Evolutionary conservation across 2,113 vertebrate species (phyloP), one percentile per base, ranked within the genome.

Genomic region (Spermophilus dauricus): DNA sequence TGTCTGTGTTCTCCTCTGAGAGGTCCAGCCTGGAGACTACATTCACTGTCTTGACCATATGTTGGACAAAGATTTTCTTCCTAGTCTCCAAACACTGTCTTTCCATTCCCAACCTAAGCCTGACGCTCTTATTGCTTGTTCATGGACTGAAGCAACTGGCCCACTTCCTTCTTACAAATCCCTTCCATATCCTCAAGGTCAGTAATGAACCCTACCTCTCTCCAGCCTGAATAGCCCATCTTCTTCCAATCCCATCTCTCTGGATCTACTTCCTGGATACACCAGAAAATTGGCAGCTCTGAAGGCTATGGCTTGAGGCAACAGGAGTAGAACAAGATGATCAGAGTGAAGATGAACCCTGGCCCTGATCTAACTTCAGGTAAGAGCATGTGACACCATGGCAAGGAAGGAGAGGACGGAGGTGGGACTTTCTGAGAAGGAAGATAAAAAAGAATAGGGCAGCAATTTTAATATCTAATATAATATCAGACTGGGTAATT

Each of bases 11-110:
- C 65, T 8, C 8, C 32, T 67, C 88, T 77, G 45, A 39, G n/a
- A 72, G 10, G 34, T 18, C 10, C 2, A 14, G 11, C 1, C 3
- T 45, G 26, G 30, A n/a, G 39, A 73, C 24, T 67, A 26, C 5
- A 4, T 26, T 26, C 37, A 51, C 4, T 32, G 32, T 22, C 39
- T 69, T 20, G 58, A 39, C 51, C 26, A 11, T 65, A 39, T 45
- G 87, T 73, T 22, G 16, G 28, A 87, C 3, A 67, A 93, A 20
- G 30, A 67, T 77, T 95, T 86, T 95, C 85, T 92, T 83, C 48
- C 81, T 92, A 5, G 28, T 94, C 73, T 48, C 24, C 30, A 76
- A 80, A 80, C 1, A 26, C 18, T 53, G 93, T 30, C n/a, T 37
- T 88, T 85, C 51, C 58, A 95, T 69, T 90, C 65, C 87, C 37